phyloP scores from a whole-genome alignment of 2,888 invertebrate genomes.

The Anorthoa munda region DNA sequence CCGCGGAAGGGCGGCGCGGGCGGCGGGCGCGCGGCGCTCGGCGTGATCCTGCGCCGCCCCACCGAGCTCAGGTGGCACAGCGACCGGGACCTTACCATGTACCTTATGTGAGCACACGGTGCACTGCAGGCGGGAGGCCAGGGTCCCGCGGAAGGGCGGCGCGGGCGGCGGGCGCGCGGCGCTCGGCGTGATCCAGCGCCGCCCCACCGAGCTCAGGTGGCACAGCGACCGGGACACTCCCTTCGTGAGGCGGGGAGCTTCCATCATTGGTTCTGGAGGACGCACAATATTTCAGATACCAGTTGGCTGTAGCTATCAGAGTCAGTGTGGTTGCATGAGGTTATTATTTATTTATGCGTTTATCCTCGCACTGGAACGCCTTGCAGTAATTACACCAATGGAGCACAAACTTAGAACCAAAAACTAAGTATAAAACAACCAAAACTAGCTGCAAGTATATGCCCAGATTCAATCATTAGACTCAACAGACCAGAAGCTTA shows the following conservation, averaged over 20 bases:
- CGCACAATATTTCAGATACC: too few species aligned
- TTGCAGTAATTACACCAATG: too few species aligned
- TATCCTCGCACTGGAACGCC: too few species aligned
- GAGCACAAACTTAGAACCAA: too few species aligned
- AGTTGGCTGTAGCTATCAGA: too few species aligned
- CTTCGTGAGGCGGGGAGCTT: slow-evolving; percentile 81
- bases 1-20: slow-evolving; percentile 86
- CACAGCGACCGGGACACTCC: slow-evolving; percentile 89
- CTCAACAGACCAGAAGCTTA: too few species aligned
- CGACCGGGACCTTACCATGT: slow-evolving; percentile 80
- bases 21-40: slow-evolving; percentile 80
- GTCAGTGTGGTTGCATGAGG: too few species aligned
- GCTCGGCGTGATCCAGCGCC: slow-evolving; percentile 81
- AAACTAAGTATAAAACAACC: too few species aligned
- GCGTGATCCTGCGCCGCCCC: slow-evolving; percentile 83
- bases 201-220: slow-evolving; percentile 87
- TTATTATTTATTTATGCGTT: too few species aligned
- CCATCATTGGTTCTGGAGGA: slow-evolving; percentile 72
- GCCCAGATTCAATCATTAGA: too few species aligned
- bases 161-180: slow-evolving; percentile 82
- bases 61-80: slow-evolving; percentile 88
- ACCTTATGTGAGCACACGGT: slow-evolving; percentile 85
- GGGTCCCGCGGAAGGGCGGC: slow-evolving; percentile 86
- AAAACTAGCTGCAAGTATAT: too few species aligned
- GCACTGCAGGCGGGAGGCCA: slow-evolving; percentile 86